A percentile compares a stretch with the other conserved stretches of the same genome.
These are phyloP conservation scores for Dicyrtoma fusca DNA, from an alignment of 2,888 invertebrate genomes.

Conservation along the genomic window DNA sequence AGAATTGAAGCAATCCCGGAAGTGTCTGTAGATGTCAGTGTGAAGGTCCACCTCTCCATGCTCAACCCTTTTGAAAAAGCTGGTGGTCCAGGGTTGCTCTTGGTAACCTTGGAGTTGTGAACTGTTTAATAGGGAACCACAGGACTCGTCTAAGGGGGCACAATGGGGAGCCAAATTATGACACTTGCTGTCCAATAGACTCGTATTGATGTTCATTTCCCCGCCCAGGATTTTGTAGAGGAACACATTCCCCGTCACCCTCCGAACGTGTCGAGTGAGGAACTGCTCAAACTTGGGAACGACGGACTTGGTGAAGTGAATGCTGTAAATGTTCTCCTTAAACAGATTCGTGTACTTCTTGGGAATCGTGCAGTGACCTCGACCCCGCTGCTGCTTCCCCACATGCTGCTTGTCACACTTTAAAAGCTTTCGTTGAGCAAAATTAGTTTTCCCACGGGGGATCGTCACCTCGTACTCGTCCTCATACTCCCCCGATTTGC, in stretches of 20 bases:
- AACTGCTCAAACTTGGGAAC: conserved; percentile 55
- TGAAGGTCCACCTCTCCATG: neutral
- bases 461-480: conserved; percentile 23
- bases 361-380: conserved; percentile 29
- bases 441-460: conserved; percentile 26
- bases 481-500: neutral
- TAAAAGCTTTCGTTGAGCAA: conserved; percentile 24
- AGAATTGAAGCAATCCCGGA: conserved; percentile 43
- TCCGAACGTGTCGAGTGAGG: conserved; percentile 42
- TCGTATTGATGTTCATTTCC: conserved; percentile 36
- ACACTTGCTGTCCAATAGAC: conserved; percentile 20
- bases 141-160: conserved; percentile 14
- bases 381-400: neutral
- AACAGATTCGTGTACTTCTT: conserved; percentile 37
- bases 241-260: conserved; percentile 50
- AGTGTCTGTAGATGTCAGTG: conserved; percentile 45
- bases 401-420: neutral
- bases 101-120: too few relatives aligned
- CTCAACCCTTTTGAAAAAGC: neutral
- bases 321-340: conserved; percentile 44
- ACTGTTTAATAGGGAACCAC: too few relatives aligned
- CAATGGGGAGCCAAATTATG: conserved; percentile 28
- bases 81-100: conserved; percentile 17
- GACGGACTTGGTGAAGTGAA: conserved; percentile 47
- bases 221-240: conserved; percentile 48